Base-by-base conservation (phyloP, 2,888 invertebrate species). In the Subacronicta megacephala region DNA sequence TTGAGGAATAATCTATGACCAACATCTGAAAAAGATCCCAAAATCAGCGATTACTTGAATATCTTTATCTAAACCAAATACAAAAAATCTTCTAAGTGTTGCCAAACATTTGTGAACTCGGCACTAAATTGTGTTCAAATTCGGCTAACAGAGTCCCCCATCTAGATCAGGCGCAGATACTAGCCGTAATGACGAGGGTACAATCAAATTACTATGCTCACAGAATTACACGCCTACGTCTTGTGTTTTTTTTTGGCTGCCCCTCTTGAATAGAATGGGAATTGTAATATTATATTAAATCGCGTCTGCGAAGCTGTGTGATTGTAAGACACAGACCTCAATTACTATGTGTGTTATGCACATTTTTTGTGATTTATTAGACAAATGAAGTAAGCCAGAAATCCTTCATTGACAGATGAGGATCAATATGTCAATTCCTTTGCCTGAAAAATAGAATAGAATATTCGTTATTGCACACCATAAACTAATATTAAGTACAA, bases 121-220 rank as follows among this genome's bases (percentile, higher is more conserved):
- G 10, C 12, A 31, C 41, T 42, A 33, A 70, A 60, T 47, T 33
- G n/a, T 20, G 29, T 60, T 63, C 43, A 41, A 64, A 70, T 62
- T 58, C 58, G 6, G 42, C 46, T 61, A 49, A 54, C 62, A 49
- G 33, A 40, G 54, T 49, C 33, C 29, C 7, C 35, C 9, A 17
- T 26, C 36, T 29, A 58, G 64, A 71, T 72, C 47, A 41, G 46
- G 13, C 36, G 26, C 16, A 51, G 59, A 61, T 65, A 72, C 36
- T 20, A 17, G n/a, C 44, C 12, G 5, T 61, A 56, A 64, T 72
- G 69, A 65, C 59, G 37, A 72, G 69, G 58, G 72, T 72, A 55
- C 43, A 55, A 43, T 72, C 51, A 52, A 65, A 57, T 59, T 59
- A 59, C 61, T 40, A 40, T 59, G 61, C 53, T 52, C 51, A 50